These are phyloP conservation scores for Cephalotes varians DNA, from an alignment of 2,888 invertebrate species.

Conservation along the genomic window DNA sequence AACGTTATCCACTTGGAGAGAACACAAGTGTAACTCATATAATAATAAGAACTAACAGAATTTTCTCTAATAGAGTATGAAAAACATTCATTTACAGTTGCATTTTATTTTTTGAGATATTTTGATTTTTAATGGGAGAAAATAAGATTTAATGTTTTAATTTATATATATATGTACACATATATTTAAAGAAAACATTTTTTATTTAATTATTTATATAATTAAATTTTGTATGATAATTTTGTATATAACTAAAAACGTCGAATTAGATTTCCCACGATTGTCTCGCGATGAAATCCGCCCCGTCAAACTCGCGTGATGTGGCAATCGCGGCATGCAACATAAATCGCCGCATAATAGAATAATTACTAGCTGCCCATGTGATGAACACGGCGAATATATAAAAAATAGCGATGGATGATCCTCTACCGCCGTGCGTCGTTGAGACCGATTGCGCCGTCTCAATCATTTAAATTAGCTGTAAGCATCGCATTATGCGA, in stretches of 20 bases:
- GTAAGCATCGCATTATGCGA: constrained; percentile 73
- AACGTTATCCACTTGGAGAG: background rate
- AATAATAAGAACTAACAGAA: background rate
- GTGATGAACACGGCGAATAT: constrained; percentile 44
- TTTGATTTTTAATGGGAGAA: background rate
- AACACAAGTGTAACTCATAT: background rate
- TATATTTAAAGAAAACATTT: background rate
- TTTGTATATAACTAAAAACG: background rate
- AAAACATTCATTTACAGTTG: background rate
- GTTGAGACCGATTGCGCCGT: constrained; percentile 69
- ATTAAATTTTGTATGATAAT: too few relatives aligned
- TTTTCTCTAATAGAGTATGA: background rate
- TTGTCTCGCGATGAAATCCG: background rate
- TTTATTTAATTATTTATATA: background rate
- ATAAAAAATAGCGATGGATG: constrained; percentile 38
- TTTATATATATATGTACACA: too few relatives aligned
- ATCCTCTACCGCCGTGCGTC: constrained; percentile 28
- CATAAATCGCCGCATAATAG: constrained; percentile 78
- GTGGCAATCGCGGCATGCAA: constrained; percentile 62
- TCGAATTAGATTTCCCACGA: constrained; percentile 29
- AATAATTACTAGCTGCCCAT: constrained; percentile 78
- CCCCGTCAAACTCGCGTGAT: constrained; percentile 64
- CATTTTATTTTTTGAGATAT: background rate
- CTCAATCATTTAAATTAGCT: constrained; percentile 76
- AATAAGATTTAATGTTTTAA: background rate